phyloP scores from a whole-genome alignment of 2,113 vertebrate species.

The Sinocyclocheilus grahami region DNA sequence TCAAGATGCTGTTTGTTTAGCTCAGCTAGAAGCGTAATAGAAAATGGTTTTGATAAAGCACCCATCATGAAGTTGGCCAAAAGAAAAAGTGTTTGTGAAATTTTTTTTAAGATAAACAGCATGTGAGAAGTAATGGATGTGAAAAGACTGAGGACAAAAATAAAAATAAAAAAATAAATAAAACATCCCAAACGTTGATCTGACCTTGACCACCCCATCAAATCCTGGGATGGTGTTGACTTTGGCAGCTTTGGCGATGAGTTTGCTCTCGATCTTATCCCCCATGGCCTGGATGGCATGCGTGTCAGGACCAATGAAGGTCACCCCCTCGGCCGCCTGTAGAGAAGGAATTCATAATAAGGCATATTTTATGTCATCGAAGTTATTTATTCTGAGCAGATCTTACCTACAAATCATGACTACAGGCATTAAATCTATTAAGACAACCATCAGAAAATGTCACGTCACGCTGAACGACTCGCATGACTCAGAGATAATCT shows the following conservation, averaged over 20 bases:
- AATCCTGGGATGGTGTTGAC: slow-evolving; percentile 98
- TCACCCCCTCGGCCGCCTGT: slow-evolving; percentile 85
- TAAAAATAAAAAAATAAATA: not conserved
- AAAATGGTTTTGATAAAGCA: not conserved
- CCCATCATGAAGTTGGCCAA: not conserved
- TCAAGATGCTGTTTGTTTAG: not conserved
- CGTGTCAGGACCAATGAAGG: slow-evolving; percentile 94
- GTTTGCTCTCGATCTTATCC: slow-evolving; percentile 98
- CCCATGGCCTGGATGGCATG: slow-evolving; percentile 97
- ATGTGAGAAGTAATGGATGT: not conserved
- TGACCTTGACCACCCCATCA: slow-evolving; percentile 96
- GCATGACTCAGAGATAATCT: not conserved
- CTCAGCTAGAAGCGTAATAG: not conserved
- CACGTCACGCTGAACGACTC: not conserved
- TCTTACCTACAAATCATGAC: slow-evolving; percentile 5
- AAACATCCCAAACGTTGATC: slow-evolving; percentile 53
- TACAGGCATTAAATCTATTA: not conserved
- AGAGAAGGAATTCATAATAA: slow-evolving; percentile 62
- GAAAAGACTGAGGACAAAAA: not conserved
- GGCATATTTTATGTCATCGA: not conserved
- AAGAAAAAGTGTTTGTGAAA: not conserved
- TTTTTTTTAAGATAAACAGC: not conserved
- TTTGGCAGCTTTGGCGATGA: slow-evolving; percentile 92
- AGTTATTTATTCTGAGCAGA: slow-evolving; percentile 4
- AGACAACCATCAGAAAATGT: not conserved